These are phyloP conservation scores for Pachliopta kotzebuea DNA, from an alignment of 2,888 invertebrate genomes.

Conservation along the genomic window DNA sequence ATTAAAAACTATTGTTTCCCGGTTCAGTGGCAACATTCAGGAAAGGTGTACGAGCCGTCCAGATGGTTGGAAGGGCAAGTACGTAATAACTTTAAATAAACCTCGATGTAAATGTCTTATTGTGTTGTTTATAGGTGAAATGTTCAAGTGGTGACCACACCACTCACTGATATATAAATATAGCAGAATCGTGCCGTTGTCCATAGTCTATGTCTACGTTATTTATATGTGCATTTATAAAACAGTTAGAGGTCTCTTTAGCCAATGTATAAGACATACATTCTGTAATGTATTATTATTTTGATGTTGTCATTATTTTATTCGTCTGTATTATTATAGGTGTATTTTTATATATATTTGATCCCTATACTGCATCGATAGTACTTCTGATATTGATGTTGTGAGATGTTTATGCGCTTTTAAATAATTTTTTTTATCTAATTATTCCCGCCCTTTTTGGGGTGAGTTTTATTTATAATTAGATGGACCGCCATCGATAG, in stretches of 20 bases:
- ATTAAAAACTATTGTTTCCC: conserved; percentile 71
- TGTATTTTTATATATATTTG: conserved; percentile 52
- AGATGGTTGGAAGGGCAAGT: conserved; percentile 99
- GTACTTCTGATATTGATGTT: conserved; percentile 76
- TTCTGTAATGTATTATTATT: conserved; percentile 71
- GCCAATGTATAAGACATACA: conserved; percentile 66
- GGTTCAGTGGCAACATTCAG: conserved; percentile 99
- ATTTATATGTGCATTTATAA: conserved; percentile 74
- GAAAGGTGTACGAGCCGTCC: conserved; percentile 99
- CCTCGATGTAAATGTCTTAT: conserved; percentile 68
- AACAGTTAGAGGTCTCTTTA: conserved; percentile 77
- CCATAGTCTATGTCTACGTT: conserved; percentile 73
- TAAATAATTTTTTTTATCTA: conserved; percentile 55
- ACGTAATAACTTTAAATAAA: conserved; percentile 83
- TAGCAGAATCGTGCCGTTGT: conserved; percentile 75
- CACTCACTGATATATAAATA: conserved; percentile 45
- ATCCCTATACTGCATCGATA: conserved; percentile 74
- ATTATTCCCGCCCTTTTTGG: conserved; percentile 60
- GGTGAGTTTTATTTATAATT: conserved; percentile 61
- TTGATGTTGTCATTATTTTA: conserved; percentile 73
- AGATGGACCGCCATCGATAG: conserved; percentile 75
- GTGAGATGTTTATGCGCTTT: conserved; percentile 66
- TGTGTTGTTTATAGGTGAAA: conserved; percentile 65
- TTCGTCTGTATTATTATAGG: conserved; percentile 58
- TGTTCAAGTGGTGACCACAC: conserved; percentile 46